phyloP scores from a whole-genome alignment of 2,888 invertebrate genomes.

The Vanessa cardui region DNA sequence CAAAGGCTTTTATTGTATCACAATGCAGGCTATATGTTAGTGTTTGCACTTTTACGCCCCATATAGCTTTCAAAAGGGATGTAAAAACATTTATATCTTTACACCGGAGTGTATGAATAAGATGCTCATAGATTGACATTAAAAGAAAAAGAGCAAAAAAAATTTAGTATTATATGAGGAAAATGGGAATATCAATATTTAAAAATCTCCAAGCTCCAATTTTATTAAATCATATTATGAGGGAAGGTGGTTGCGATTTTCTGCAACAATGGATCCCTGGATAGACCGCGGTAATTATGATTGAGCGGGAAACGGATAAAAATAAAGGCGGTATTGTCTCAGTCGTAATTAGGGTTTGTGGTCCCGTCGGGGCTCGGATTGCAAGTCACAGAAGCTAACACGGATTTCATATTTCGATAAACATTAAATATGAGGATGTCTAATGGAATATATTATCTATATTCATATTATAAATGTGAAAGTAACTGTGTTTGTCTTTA shows the following conservation, averaged over 20 bases:
- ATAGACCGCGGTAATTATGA: constrained; percentile 76
- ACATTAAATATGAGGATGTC: constrained; percentile 27
- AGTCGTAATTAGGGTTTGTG: constrained; percentile 80
- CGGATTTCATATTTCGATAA: constrained; percentile 40
- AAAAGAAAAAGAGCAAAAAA: background rate
- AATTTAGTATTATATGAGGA: background rate
- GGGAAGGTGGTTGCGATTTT: constrained; percentile 61
- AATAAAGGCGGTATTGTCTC: constrained; percentile 79
- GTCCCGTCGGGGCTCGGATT: constrained; percentile 65
- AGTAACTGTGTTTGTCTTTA: too few species aligned
- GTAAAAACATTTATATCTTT: too few species aligned
- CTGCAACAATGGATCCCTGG: constrained; percentile 69
- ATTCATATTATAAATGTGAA: too few species aligned
- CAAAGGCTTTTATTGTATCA: constrained; percentile 67
- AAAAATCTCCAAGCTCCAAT: constrained; percentile 24
- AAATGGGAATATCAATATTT: background rate
- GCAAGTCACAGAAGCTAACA: constrained; percentile 65
- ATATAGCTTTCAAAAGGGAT: constrained; percentile 14
- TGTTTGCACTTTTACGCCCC: constrained; percentile 31
- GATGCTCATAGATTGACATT: background rate
- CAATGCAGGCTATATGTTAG: constrained; percentile 46
- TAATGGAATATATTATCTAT: constrained; percentile 9
- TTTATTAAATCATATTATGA: constrained; percentile 47
- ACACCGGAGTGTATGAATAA: too few species aligned
- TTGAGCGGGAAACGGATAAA: constrained; percentile 82